These are phyloP conservation scores for Ruditapes philippinarum DNA, from an alignment of 1,140 invertebrate genomes.

Conservation along the genomic window DNA sequence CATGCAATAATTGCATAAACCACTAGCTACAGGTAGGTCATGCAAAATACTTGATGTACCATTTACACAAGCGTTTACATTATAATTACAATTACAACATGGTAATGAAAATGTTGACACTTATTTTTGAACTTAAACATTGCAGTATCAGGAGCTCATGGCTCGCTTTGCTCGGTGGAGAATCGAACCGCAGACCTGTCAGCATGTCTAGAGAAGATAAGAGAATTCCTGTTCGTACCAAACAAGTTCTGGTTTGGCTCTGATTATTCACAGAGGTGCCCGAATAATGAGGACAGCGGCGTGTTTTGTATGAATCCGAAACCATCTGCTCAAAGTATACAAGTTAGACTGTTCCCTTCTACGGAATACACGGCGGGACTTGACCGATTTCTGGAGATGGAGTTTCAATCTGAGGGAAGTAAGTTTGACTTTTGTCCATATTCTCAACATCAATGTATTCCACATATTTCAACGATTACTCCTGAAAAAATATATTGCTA, in stretches of 20 bases:
- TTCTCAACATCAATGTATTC: too few species aligned
- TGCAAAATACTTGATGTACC: too few species aligned
- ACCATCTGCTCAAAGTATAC: constrained; percentile 7
- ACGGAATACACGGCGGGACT: background rate
- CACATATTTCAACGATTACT: too few species aligned
- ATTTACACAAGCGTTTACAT: too few species aligned
- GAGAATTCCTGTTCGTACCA: background rate
- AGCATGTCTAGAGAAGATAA: background rate
- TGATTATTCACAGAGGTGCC: constrained; percentile 46
- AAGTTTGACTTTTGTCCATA: background rate
- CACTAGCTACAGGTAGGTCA: too few species aligned
- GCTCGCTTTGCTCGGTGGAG: background rate
- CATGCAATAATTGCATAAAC: too few species aligned
- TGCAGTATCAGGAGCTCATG: background rate
- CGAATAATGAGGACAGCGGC: background rate
- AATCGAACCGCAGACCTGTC: constrained; percentile 15
- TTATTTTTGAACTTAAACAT: too few species aligned
- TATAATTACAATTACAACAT: too few species aligned
- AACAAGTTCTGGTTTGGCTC: constrained; percentile 70
- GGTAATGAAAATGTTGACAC: too few species aligned
- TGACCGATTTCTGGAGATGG: constrained; percentile 68
- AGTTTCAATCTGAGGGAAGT: constrained; percentile 55
- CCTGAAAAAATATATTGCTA: too few species aligned
- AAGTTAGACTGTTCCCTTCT: constrained; percentile 25
- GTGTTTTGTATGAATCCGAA: constrained; percentile 66